phyloP scores from a whole-genome alignment of 2,797 vertebrate genomes.

The Pipistrellus kuhlii region DNA sequence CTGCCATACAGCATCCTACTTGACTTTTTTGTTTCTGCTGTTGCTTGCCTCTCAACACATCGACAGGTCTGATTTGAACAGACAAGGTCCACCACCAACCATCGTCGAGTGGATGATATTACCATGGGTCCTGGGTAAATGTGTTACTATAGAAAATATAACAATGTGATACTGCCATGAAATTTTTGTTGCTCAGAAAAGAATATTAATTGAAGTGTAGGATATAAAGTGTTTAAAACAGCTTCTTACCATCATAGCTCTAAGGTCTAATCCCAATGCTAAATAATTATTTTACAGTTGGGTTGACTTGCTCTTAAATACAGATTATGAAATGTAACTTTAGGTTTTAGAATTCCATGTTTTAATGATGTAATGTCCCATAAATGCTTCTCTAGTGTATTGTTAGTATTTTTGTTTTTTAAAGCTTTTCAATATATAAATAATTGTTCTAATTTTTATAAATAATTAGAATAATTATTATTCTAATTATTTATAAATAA shows the following conservation, averaged over 20 bases:
- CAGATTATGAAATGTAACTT: neutral
- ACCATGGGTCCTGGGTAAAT: slow-evolving; percentile 99
- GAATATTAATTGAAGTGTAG: neutral
- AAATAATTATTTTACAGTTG: neutral
- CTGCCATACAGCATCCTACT: slow-evolving; percentile 98
- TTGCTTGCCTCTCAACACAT: slow-evolving; percentile 97
- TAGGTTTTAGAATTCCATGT: neutral
- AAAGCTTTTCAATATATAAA: neutral
- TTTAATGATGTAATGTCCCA: neutral
- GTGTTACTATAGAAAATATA: slow-evolving; percentile 89
- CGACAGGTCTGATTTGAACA: slow-evolving; percentile 87
- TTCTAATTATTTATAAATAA: neutral
- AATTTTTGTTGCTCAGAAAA: slow-evolving; percentile 65
- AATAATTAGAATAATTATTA: neutral
- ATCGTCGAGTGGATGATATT: slow-evolving; percentile 99
- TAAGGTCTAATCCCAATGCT: neutral
- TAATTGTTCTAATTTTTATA: neutral
- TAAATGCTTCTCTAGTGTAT: neutral
- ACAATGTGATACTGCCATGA: slow-evolving; percentile 70
- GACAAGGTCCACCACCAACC: slow-evolving; percentile 94
- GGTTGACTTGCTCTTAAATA: neutral
- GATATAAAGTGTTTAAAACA: neutral
- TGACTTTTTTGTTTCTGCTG: slow-evolving; percentile 98
- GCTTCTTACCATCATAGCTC: neutral
- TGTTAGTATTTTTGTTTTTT: neutral